Percentiles rank a stretch among this genome's conserved stretches.
phyloP scores from a whole-genome alignment of 2,113 vertebrate genomes.

The Thryonomys swinderianus region DNA sequence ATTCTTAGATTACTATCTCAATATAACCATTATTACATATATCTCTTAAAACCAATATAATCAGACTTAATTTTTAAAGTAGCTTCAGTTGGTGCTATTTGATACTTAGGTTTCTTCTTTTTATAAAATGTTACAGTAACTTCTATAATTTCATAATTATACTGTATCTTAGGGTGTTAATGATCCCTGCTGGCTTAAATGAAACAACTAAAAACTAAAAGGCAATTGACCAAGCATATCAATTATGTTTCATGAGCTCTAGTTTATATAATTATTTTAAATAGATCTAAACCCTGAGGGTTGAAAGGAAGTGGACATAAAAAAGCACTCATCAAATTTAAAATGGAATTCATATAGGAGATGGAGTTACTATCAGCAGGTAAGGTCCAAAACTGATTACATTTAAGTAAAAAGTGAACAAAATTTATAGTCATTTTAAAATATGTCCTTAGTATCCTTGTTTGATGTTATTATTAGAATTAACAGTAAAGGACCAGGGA shows the following conservation, averaged over 20 bases:
- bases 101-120: slow-evolving; percentile 5
- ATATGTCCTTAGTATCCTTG: background rate
- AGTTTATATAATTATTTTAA: slow-evolving; percentile 3
- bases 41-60: slow-evolving; percentile 1
- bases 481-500: too few relatives aligned
- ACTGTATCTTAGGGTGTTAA: slow-evolving; percentile 30
- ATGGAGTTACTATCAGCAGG: background rate
- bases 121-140: slow-evolving; percentile 47
- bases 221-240: background rate
- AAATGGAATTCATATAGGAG: slow-evolving; percentile 14
- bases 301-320: background rate
- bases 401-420: background rate
- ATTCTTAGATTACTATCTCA: background rate
- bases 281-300: slow-evolving; percentile 11
- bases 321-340: slow-evolving; percentile 42
- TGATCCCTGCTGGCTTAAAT: background rate
- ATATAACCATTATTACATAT: background rate
- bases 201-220: slow-evolving; percentile 52
- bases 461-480: background rate
- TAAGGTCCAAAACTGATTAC: background rate
- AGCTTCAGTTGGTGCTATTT: background rate
- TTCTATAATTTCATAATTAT: slow-evolving; percentile 3
- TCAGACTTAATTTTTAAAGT: background rate
- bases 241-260: background rate
- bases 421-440: background rate